A percentile compares a stretch with the other conserved stretches of the same genome.
Evolutionary conservation across 2,888 invertebrate genomes (phyloP).

Genomic region (Crematogaster levior): DNA sequence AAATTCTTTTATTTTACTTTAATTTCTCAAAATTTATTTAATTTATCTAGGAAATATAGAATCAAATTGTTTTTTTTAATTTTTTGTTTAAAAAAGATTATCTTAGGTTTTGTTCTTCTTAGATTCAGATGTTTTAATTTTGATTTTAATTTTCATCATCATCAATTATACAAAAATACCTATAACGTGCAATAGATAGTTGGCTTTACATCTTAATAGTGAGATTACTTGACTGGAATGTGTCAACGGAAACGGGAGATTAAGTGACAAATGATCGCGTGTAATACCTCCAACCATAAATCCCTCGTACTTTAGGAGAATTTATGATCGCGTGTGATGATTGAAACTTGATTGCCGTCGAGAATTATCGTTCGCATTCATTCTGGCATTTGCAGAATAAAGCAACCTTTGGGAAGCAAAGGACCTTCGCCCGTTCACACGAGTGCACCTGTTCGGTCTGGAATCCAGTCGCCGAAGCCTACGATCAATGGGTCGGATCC

Average conservation of each 20-base stretch:
- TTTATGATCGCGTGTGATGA: conserved; percentile 16
- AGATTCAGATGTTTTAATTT: background rate
- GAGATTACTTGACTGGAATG: background rate
- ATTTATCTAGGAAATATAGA: background rate
- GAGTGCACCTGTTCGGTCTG: conserved; percentile 81
- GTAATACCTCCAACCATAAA: background rate
- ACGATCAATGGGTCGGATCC: conserved; percentile 82
- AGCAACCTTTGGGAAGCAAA: conserved; percentile 82
- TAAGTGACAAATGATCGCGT: conserved; percentile 9
- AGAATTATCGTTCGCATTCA: conserved; percentile 23
- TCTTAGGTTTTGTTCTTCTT: background rate
- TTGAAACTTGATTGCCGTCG: background rate
- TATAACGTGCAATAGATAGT: background rate
- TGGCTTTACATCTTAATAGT: conserved; percentile 4
- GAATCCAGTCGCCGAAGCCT: conserved; percentile 84
- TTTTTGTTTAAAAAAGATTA: background rate
- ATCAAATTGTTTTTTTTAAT: background rate
- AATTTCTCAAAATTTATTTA: too few relatives aligned
- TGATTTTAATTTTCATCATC: too few relatives aligned
- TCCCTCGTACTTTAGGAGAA: conserved; percentile 8
- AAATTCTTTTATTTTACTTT: too few relatives aligned
- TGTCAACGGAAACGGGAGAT: conserved; percentile 15
- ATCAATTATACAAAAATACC: background rate
- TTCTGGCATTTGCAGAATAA: conserved; percentile 77
- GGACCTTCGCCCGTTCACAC: conserved; percentile 83